phyloP scores from a whole-genome alignment of 2,113 vertebrate genomes.

The Rattus norvegicus region DNA sequence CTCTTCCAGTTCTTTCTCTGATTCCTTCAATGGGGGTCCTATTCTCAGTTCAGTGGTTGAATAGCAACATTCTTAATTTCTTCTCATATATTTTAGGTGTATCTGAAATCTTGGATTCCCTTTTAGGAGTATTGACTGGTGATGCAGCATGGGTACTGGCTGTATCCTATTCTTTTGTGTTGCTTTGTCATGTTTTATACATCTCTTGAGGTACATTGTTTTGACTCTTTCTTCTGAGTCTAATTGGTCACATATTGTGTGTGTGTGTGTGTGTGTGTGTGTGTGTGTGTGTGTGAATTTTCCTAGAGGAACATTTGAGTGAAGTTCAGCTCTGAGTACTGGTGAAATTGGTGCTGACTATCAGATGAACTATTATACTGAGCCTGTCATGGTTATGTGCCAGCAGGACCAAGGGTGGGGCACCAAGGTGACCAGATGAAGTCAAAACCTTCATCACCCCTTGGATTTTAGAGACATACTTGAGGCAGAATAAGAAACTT shows the following conservation, averaged over 20 bases:
- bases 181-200: background rate
- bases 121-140: background rate
- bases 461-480: background rate
- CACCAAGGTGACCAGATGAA: background rate
- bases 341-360: background rate
- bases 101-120: background rate
- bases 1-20: no score
- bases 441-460: background rate
- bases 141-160: background rate
- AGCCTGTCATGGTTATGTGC: background rate
- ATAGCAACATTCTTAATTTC: background rate
- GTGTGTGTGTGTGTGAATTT: background rate
- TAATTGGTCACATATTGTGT: no score
- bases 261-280: no score
- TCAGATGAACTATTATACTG: background rate
- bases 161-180: background rate
- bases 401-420: background rate
- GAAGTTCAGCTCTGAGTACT: background rate
- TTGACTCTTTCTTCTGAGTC: background rate
- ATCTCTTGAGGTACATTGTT: background rate
- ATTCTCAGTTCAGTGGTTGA: no score
- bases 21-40: no score
- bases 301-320: background rate
- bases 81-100: background rate
- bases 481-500: background rate